Evolutionary conservation across 2,113 vertebrate genomes (phyloP).

Genomic region (Oostethus manadensis): DNA sequence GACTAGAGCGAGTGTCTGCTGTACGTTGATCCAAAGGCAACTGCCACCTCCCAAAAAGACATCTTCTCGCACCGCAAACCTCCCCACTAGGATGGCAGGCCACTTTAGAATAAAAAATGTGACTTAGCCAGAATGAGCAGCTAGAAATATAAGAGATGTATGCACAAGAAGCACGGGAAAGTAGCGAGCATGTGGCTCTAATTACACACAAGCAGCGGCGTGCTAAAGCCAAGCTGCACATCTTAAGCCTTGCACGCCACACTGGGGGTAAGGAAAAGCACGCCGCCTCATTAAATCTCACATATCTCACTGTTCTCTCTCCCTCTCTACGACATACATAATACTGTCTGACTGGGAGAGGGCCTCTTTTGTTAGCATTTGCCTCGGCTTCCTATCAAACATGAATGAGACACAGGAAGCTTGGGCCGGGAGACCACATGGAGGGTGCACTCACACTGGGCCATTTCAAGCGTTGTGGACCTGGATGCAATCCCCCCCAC

Average conservation of each 20-base stretch:
- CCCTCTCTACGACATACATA: slow-evolving; percentile 47
- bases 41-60: slow-evolving; percentile 30
- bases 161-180: slow-evolving; percentile 48
- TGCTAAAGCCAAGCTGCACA: slow-evolving; percentile 87
- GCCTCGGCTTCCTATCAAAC: slow-evolving; percentile 60
- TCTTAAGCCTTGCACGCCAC: slow-evolving; percentile 82
- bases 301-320: slow-evolving; percentile 59
- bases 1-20: slow-evolving; percentile 59
- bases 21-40: slow-evolving; percentile 51
- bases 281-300: slow-evolving; percentile 93
- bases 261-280: slow-evolving; percentile 82
- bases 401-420: slow-evolving; percentile 58
- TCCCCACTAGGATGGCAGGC: neutral
- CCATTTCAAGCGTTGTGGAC: no score
- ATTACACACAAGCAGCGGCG: slow-evolving; percentile 91
- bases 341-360: slow-evolving; percentile 56
- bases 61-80: no score
- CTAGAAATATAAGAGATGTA: slow-evolving; percentile 25
- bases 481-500: no score
- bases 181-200: slow-evolving; percentile 87
- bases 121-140: slow-evolving; percentile 26
- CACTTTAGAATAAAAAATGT: slow-evolving; percentile 17
- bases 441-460: slow-evolving; percentile 48
- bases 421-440: slow-evolving; percentile 34
- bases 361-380: slow-evolving; percentile 66